Base-by-base conservation (phyloP, 1,140 invertebrate genomes). In the Sipha flava region DNA sequence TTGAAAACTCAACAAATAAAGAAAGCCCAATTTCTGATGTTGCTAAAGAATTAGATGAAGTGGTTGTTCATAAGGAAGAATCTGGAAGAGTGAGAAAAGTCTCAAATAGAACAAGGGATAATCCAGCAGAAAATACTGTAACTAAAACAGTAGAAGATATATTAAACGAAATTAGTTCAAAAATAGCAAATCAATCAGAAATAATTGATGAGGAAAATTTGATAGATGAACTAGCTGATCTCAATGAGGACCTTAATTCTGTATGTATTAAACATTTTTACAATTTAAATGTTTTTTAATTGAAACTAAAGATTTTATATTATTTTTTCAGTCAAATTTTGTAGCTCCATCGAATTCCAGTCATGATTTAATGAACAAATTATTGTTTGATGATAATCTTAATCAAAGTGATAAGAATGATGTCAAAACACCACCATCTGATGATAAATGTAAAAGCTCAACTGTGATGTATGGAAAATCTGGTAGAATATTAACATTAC, bases 221-320 rank as follows among this genome's bases (percentile, higher is more conserved):
- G 12, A 77, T 77, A 18, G 73, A 77, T 43, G 73, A 59, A 47
- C 18, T 77, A 59, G 73, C 73, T 43, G 73, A 77, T 77, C 73
- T 77, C 34, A 77, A 77, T 59, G 73, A 77, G 59, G 73, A 77
- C 34, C 52, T 77, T 26, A 77, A 77, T 16, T 77, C 73, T 77
- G 73, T 77, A 77, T 57, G 73, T 23, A 52, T 54, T 21, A 66
- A 16, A 54, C 21, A n/a, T 43, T 9, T 45, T 2, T 29, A 26
- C n/a, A 68, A 10, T 26, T 45, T 26, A n/a, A n/a, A n/a, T n/a
- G n/a, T n/a, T n/a, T n/a, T n/a, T n/a, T n/a, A n/a, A 16, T 18
- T 68, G 7, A 57, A 57, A 40, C 21, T 59, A 29, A 77, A 59
- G 2, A 54, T 59, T 40, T 1, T 77, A 1, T 3, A 34, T 75